phyloP scores from a whole-genome alignment of 2,797 vertebrate species.

The Silurus lanzhouensis region DNA sequence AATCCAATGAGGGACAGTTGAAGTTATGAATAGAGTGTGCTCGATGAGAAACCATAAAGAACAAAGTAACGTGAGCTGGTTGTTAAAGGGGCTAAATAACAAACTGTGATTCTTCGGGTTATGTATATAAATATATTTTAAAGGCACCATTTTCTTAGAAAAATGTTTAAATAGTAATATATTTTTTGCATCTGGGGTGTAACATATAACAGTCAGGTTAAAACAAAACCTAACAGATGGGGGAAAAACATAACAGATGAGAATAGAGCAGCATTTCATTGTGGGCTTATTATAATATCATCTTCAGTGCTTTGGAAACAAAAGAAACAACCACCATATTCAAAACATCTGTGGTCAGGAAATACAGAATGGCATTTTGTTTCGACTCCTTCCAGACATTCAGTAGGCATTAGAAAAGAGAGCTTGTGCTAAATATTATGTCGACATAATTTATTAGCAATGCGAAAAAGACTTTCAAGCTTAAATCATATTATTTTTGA shows the following conservation, averaged over 20 bases:
- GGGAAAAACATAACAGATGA: slow-evolving; percentile 6
- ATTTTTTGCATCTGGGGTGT: neutral
- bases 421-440: slow-evolving; percentile 25
- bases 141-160: neutral
- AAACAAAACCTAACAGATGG: neutral
- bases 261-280: slow-evolving; percentile 17
- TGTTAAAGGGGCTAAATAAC: neutral
- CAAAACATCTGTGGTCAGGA: slow-evolving; percentile 51
- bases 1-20: slow-evolving; percentile 16
- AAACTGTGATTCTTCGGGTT: slow-evolving; percentile 5
- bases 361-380: slow-evolving; percentile 40
- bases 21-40: slow-evolving; percentile 31
- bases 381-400: slow-evolving; percentile 45
- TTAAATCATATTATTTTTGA: slow-evolving; percentile 23
- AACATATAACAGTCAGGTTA: slow-evolving; percentile 13
- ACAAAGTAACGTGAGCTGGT: slow-evolving; percentile 6
- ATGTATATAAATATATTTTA: neutral
- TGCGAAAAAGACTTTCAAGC: slow-evolving; percentile 21
- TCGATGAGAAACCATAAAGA: slow-evolving; percentile 24
- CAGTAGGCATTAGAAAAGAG: slow-evolving; percentile 39
- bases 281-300: slow-evolving; percentile 34
- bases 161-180: neutral
- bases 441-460: slow-evolving; percentile 26
- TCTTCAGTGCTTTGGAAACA: slow-evolving; percentile 36
- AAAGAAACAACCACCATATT: slow-evolving; percentile 40